Base-by-base conservation (phyloP, 2,888 invertebrate genomes). In the Biston betularia region DNA sequence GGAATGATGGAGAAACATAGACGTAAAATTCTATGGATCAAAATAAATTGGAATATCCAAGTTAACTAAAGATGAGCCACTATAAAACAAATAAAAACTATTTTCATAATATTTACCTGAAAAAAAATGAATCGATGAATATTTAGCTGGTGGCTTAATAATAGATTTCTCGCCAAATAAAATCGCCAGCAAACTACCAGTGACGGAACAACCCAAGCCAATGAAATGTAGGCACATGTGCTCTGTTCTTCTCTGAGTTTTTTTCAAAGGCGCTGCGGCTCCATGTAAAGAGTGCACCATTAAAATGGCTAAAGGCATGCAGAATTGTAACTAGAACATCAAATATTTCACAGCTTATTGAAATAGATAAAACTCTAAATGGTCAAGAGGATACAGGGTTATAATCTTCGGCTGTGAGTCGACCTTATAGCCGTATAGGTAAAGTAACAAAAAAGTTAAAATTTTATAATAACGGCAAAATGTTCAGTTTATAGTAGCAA, bases 301-400 rank as follows among this genome's bases (percentile, higher is more conserved):
- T 12, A 87, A 70, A 42, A 86, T 79, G 1, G 75, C 82, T 40
- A 73, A 69, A 2, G 85, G 83, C 59, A 85, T 75, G 46, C 75
- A 80, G 6, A 82, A 63, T 64, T 87, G 85, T 34, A 76, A 81
- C 86, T 87, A 75, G 45, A 80, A 79, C 35, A 58, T 42, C 1
- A 24, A 24, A 24, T 24, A 24, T 24, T 24, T 24, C 24, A 24
- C n/a, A 50, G 34, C 0, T 6, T 38, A 38, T 38, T 24, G 24
- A 24, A 24, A 2, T 24, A n/a, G n/a, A n/a, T n/a, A n/a, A n/a
- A n/a, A n/a, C n/a, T n/a, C n/a, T n/a, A n/a, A n/a, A n/a, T n/a
- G n/a, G n/a, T n/a, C n/a, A n/a, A n/a, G n/a, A n/a, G n/a, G n/a
- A n/a, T n/a, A n/a, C n/a, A n/a, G n/a, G n/a, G n/a, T n/a, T n/a